These are phyloP conservation scores for Enteromius unitaeniatus DNA, from an alignment of 2,797 vertebrate species.

Conservation along the genomic window DNA sequence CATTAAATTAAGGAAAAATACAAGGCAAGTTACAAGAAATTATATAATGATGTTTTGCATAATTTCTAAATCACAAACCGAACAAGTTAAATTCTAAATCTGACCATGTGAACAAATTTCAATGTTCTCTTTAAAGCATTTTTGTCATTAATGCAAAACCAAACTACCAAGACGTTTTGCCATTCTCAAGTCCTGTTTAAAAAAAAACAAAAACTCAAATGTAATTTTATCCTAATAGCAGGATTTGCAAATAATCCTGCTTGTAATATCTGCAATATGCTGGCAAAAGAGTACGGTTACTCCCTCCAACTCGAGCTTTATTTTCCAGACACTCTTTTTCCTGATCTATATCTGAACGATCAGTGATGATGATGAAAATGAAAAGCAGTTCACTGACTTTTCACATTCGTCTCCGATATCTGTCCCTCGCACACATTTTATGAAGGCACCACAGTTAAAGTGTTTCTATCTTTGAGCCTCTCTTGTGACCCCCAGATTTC, in stretches of 20 bases:
- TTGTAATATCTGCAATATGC: not conserved
- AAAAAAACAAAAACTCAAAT: not conserved
- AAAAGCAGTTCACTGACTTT: not conserved
- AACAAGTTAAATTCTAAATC: not conserved
- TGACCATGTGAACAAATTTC: not conserved
- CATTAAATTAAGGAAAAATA: not conserved
- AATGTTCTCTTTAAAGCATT: not conserved
- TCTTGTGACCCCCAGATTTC: constrained; percentile 44
- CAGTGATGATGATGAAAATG: not conserved
- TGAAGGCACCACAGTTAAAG: constrained; percentile 18
- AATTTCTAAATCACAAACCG: not conserved
- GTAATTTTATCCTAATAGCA: not conserved
- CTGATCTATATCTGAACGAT: not conserved
- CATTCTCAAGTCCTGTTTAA: not conserved
- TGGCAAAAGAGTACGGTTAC: not conserved
- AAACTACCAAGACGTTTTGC: not conserved
- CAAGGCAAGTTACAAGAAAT: not conserved
- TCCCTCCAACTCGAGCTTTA: constrained; percentile 3
- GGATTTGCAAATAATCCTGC: not conserved
- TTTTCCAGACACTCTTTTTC: constrained; percentile 3
- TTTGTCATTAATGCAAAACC: not conserved
- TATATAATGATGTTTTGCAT: not conserved
- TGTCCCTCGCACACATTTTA: constrained; percentile 24
- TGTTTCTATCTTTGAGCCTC: constrained; percentile 57
- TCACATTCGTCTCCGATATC: not conserved